Conservation (phyloP, 2,797 vertebrate species). For the Mormyrus hasselquistii region DNA sequence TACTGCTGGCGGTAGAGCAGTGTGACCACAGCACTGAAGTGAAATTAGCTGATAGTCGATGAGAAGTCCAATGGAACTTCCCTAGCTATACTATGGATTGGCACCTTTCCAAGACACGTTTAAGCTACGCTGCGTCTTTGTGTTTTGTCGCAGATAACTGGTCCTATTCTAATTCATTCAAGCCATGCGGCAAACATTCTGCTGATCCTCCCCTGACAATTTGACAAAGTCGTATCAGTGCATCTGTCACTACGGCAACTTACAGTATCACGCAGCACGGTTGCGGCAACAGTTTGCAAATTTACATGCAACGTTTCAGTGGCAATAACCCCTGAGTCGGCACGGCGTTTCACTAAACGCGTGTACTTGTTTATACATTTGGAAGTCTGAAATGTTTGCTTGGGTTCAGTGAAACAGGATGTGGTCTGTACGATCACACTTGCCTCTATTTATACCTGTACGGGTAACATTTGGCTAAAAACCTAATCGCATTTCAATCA, state of each 20-base stretch:
- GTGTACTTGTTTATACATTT: constrained; percentile 4
- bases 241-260: neutral
- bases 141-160: neutral
- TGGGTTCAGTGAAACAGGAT: constrained; percentile 11
- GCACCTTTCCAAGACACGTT: neutral
- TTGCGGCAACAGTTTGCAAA: neutral
- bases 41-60: neutral
- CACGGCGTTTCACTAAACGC: too few species aligned
- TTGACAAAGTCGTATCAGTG: too few species aligned
- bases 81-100: neutral
- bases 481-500: neutral
- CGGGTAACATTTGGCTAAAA: neutral
- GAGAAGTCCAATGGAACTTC: neutral
- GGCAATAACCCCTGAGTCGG: neutral
- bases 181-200: neutral
- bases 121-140: neutral
- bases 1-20: neutral
- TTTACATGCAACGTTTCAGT: neutral
- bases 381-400: neutral
- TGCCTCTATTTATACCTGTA: constrained; percentile 15
- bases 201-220: neutral
- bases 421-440: constrained; percentile 4
- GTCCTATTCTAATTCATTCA: neutral
- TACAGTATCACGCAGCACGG: neutral
- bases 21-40: neutral